Evolutionary conservation across 2,113 vertebrate genomes (phyloP).

Genomic region (Rhinogobius similis): DNA sequence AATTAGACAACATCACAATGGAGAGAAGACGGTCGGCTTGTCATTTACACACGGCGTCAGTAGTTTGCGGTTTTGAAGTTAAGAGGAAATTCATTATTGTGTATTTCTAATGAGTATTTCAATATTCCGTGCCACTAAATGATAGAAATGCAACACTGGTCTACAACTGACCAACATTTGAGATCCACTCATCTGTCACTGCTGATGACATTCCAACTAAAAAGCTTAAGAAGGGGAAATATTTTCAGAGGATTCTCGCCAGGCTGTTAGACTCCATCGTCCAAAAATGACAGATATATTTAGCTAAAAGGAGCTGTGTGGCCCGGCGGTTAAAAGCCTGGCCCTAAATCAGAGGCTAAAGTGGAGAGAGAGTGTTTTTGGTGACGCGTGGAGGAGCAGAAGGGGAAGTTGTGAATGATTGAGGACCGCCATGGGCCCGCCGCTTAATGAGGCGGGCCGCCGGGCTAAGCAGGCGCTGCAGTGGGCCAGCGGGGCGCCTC

Average conservation of each 20-base stretch:
- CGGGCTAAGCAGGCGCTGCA: neutral
- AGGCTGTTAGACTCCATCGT: slow-evolving; percentile 41
- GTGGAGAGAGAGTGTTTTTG: neutral
- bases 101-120: no score
- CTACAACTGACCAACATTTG: slow-evolving; percentile 11
- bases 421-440: neutral
- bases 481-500: no score
- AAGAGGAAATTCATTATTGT: no score
- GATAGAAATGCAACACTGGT: neutral
- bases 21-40: no score
- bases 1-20: no score
- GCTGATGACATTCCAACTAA: slow-evolving; percentile 16
- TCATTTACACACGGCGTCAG: no score
- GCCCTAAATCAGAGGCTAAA: slow-evolving; percentile 4
- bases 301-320: slow-evolving; percentile 19
- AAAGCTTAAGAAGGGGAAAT: slow-evolving; percentile 18
- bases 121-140: no score
- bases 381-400: slow-evolving; percentile 8
- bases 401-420: slow-evolving; percentile 17
- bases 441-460: neutral
- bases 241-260: slow-evolving; percentile 9
- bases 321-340: slow-evolving; percentile 1
- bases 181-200: slow-evolving; percentile 27
- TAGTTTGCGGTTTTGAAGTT: no score
- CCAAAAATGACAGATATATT: slow-evolving; percentile 36